These are phyloP conservation scores for Myotis planiceps DNA, from an alignment of 2,797 vertebrate genomes.

Conservation along the genomic window DNA sequence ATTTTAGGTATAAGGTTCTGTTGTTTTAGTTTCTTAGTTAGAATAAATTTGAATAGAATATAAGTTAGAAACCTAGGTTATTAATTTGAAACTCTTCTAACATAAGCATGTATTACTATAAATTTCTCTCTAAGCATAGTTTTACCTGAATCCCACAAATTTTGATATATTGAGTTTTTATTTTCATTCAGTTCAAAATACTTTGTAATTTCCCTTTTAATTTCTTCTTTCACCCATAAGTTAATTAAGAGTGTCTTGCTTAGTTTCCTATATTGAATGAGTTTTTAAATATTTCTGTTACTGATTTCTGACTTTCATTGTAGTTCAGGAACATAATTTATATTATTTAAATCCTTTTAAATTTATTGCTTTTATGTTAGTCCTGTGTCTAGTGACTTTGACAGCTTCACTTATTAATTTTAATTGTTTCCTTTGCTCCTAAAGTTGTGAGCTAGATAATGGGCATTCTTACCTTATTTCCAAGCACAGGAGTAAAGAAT, in stretches of 20 bases:
- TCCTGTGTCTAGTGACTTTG: neutral
- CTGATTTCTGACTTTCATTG: conserved; percentile 29
- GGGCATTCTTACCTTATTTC: neutral
- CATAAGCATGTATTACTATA: neutral
- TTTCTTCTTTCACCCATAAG: neutral
- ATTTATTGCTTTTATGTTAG: neutral
- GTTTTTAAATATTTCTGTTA: neutral
- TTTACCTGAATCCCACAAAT: neutral
- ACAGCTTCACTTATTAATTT: conserved; percentile 10
- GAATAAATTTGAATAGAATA: neutral
- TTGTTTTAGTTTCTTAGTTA: conserved; percentile 11
- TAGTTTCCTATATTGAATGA: neutral
- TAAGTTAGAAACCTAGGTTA: neutral
- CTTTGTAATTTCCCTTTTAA: neutral
- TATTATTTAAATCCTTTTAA: conserved; percentile 14
- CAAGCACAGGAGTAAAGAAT: neutral
- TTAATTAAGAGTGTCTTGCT: neutral
- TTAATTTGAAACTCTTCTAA: neutral
- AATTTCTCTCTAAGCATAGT: neutral
- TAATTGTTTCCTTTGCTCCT: neutral
- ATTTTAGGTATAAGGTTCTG: neutral
- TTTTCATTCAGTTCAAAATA: neutral
- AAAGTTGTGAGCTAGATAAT: neutral
- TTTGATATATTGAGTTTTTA: neutral
- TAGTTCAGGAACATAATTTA: conserved; percentile 23